phyloP scores from a whole-genome alignment of 2,113 vertebrate genomes.

The Urocitellus parryii region DNA sequence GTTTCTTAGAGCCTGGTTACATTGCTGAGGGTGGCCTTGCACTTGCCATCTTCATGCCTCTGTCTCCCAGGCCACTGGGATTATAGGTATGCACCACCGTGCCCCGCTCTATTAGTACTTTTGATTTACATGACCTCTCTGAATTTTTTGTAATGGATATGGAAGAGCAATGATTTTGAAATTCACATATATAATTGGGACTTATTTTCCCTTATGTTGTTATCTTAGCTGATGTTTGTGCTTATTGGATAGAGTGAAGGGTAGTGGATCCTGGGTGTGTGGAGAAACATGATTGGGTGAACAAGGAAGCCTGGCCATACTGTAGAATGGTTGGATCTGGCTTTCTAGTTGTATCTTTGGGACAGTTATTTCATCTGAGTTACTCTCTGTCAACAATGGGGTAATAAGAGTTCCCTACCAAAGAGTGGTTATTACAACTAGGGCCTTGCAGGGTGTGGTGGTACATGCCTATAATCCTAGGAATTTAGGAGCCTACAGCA shows the following conservation, averaged over 20 bases:
- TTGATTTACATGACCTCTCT: neutral
- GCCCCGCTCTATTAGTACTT: neutral
- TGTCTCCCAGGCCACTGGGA: no score
- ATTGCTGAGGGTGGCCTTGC: no score
- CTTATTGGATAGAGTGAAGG: neutral
- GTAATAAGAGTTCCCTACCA: neutral
- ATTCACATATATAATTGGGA: neutral
- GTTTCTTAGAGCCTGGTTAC: no score
- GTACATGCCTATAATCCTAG: no score
- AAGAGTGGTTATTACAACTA: neutral
- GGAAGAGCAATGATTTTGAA: constrained; percentile 22
- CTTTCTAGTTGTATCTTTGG: neutral
- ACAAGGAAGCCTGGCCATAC: neutral
- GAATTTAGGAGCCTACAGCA: no score
- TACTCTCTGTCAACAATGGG: neutral
- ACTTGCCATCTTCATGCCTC: no score
- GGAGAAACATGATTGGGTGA: neutral
- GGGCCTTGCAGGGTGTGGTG: neutral
- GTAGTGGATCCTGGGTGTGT: neutral
- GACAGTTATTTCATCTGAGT: neutral
- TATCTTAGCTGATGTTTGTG: neutral
- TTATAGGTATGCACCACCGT: no score
- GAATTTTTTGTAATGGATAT: neutral
- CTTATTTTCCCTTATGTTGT: neutral
- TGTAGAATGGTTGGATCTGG: neutral